These are phyloP conservation scores for Dicranocentrus wangi DNA, from an alignment of 2,888 invertebrate species.

Conservation along the genomic window DNA sequence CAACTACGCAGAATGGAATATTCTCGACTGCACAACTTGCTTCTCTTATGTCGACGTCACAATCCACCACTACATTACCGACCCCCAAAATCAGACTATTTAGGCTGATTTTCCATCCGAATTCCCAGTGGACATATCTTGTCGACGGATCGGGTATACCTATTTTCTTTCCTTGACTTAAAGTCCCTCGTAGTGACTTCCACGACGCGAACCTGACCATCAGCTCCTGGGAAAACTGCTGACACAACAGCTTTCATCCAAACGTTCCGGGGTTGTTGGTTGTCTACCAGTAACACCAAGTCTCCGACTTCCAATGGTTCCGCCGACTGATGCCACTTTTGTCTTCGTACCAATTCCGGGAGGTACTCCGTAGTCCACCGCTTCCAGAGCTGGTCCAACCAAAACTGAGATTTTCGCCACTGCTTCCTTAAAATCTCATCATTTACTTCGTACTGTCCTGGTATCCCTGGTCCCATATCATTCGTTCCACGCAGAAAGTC, in stretches of 20 bases:
- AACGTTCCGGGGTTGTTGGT: constrained; percentile 19
- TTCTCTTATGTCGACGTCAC: too few relatives aligned
- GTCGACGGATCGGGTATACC: neutral
- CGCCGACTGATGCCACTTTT: constrained; percentile 6
- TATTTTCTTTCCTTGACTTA: neutral
- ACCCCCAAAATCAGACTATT: too few relatives aligned
- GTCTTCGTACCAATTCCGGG: neutral
- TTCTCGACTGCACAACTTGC: too few relatives aligned
- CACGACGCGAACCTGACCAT: constrained; percentile 32
- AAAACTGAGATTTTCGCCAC: constrained; percentile 22
- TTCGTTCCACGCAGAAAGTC: constrained; percentile 10
- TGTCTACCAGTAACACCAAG: constrained; percentile 31
- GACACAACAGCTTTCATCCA: constrained; percentile 1
- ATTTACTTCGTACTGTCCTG: neutral
- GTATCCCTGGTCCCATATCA: constrained; percentile 12
- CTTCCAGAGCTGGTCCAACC: constrained; percentile 27
- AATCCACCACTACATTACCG: neutral
- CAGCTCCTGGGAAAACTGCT: neutral
- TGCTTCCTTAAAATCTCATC: neutral
- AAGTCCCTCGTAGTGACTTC: constrained; percentile 15
- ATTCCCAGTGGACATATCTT: constrained; percentile 8
- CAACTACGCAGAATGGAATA: too few relatives aligned
- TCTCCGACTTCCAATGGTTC: constrained; percentile 29
- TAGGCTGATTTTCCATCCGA: neutral
- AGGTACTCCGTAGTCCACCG: constrained; percentile 22